These are phyloP conservation scores for Thryonomys swinderianus DNA, from an alignment of 2,113 vertebrate species.

Conservation along the genomic window DNA sequence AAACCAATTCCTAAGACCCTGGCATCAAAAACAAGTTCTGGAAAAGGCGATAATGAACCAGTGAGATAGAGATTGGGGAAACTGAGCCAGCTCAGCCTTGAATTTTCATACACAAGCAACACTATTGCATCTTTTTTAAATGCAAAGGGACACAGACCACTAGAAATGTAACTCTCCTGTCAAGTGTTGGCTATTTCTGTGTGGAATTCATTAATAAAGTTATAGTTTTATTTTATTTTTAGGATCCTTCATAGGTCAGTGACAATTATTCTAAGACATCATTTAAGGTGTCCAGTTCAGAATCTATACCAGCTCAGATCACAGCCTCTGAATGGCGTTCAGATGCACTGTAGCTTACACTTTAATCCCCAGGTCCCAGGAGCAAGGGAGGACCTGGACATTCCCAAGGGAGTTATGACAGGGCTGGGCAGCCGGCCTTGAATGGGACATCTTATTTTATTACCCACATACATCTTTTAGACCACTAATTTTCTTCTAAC, in stretches of 20 bases:
- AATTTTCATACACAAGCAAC: background rate
- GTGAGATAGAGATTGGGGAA: background rate
- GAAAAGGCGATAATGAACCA: background rate
- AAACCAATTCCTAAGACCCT: background rate
- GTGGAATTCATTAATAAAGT: conserved; percentile 15
- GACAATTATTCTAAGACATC: background rate
- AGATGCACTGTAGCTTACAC: background rate
- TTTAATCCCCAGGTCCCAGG: background rate
- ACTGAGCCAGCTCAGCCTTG: background rate
- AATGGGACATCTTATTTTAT: background rate
- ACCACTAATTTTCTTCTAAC: background rate
- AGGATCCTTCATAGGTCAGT: background rate
- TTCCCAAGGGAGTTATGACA: background rate
- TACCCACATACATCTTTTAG: background rate
- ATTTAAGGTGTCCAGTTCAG: background rate
- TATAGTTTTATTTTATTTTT: background rate
- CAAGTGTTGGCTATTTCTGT: background rate
- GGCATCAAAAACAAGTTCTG: background rate
- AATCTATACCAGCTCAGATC: background rate
- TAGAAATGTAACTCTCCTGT: background rate
- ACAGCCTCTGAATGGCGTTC: background rate
- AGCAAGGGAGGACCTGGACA: background rate
- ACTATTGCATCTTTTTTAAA: background rate
- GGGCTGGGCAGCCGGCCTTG: background rate
- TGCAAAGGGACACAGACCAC: background rate